Conservation (phyloP, 2,113 vertebrate genomes). For the Phaethornis superciliosus region DNA sequence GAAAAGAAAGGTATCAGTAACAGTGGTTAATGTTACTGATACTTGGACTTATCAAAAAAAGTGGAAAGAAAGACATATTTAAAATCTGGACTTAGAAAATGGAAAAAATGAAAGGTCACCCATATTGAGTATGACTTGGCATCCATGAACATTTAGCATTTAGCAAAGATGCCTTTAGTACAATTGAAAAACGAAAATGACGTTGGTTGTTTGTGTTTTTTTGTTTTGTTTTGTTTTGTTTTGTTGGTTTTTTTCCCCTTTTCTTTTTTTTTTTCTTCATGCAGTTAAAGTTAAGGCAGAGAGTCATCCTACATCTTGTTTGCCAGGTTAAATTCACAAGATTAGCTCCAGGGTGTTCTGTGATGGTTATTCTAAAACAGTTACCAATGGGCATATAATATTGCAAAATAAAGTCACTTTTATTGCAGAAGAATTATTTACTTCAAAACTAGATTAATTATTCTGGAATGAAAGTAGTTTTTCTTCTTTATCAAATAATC, state of each 20-base stretch:
- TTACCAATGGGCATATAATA: neutral
- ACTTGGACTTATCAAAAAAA: neutral
- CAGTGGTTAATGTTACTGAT: neutral
- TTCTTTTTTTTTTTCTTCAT: neutral
- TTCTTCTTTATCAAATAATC: neutral
- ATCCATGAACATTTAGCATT: neutral
- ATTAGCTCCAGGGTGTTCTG: neutral
- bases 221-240: no score
- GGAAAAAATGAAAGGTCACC: neutral
- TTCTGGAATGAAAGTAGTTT: neutral
- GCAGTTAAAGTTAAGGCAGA: neutral
- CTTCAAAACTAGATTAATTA: neutral
- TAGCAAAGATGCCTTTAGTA: neutral
- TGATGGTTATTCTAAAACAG: neutral
- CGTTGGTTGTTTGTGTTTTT: no score
- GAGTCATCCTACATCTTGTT: neutral
- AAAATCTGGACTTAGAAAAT: neutral
- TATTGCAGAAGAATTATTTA: neutral
- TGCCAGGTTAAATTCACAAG: neutral
- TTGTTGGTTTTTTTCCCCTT: no score
- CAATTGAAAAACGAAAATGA: neutral
- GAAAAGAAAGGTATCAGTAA: neutral
- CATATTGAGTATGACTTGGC: neutral
- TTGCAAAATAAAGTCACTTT: neutral
- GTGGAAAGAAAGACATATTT: neutral